Conservation (phyloP, 1,140 invertebrate species). For the Cyphomyrmex costatus region DNA sequence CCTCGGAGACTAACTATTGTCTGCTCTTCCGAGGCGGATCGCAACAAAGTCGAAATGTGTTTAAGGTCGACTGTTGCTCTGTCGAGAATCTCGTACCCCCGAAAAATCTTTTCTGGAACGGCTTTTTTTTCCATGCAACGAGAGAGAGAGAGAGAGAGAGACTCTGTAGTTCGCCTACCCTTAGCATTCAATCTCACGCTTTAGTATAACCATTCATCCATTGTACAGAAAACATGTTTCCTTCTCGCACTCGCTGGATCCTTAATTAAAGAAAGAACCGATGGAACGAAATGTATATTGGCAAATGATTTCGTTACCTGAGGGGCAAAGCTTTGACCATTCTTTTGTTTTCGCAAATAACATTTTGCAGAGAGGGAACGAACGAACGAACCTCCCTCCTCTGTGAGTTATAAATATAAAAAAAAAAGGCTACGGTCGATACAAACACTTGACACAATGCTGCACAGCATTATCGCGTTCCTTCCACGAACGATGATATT, state of each 20-base stretch:
- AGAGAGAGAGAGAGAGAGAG: too few relatives aligned
- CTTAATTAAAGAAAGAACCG: conserved; percentile 3
- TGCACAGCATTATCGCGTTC: conserved; percentile 22
- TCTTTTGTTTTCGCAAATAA: neutral
- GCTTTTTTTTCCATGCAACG: neutral
- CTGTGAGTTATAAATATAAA: conserved; percentile 1
- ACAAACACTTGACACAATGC: conserved; percentile 28
- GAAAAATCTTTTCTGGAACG: neutral
- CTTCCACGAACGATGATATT: conserved; percentile 19
- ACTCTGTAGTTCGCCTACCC: neutral
- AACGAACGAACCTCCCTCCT: neutral
- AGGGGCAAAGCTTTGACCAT: neutral
- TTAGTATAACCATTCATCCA: neutral
- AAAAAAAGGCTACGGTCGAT: conserved; percentile 17
- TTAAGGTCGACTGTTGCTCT: conserved; percentile 71
- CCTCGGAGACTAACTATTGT: conserved; percentile 21
- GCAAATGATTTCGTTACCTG: neutral
- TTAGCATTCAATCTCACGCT: conserved; percentile 38
- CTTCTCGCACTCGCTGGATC: neutral
- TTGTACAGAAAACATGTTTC: neutral
- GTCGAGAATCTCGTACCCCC: neutral
- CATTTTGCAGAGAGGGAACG: neutral
- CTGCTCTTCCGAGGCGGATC: neutral
- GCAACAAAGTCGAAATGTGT: conserved; percentile 70
- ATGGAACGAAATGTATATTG: neutral